Conservation (phyloP, 2,888 invertebrate genomes). For the Xylocampa areola region DNA sequence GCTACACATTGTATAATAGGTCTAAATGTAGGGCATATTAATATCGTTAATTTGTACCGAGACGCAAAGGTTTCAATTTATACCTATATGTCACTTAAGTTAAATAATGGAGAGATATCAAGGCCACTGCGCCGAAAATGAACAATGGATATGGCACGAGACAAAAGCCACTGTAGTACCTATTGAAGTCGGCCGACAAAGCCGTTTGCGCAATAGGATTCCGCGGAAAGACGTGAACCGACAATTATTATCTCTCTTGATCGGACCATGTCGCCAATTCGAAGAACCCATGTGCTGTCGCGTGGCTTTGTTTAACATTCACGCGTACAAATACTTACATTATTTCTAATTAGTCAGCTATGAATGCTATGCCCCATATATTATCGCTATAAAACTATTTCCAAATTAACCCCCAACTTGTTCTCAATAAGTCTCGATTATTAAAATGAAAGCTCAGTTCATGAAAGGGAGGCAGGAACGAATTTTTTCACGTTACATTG, state of each 20-base stretch:
- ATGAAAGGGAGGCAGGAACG: slow-evolving; percentile 62
- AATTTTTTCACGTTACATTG: slow-evolving; percentile 87
- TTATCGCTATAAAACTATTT: slow-evolving; percentile 50
- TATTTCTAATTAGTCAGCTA: slow-evolving; percentile 48
- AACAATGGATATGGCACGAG: slow-evolving; percentile 87
- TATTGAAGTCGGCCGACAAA: slow-evolving; percentile 87
- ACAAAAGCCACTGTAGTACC: slow-evolving; percentile 82
- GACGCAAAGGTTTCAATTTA: slow-evolving; percentile 44
- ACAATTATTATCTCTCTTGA: slow-evolving; percentile 86
- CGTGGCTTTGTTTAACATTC: slow-evolving; percentile 63
- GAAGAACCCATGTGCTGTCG: slow-evolving; percentile 72
- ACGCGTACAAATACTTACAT: slow-evolving; percentile 36
- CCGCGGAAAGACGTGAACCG: slow-evolving; percentile 87
- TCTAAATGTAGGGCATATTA: slow-evolving; percentile 11
- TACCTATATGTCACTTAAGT: slow-evolving; percentile 72
- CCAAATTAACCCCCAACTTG: slow-evolving; percentile 47
- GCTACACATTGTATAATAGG: not conserved
- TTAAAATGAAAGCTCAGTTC: slow-evolving; percentile 57
- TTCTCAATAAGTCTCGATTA: slow-evolving; percentile 57
- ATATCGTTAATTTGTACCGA: slow-evolving; percentile 6
- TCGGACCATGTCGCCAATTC: slow-evolving; percentile 83
- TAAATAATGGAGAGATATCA: slow-evolving; percentile 82
- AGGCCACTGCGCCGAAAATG: slow-evolving; percentile 81
- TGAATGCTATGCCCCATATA: slow-evolving; percentile 33
- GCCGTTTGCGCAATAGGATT: slow-evolving; percentile 89